phyloP scores from a whole-genome alignment of 2,797 vertebrate species.

The Mycteria americana region DNA sequence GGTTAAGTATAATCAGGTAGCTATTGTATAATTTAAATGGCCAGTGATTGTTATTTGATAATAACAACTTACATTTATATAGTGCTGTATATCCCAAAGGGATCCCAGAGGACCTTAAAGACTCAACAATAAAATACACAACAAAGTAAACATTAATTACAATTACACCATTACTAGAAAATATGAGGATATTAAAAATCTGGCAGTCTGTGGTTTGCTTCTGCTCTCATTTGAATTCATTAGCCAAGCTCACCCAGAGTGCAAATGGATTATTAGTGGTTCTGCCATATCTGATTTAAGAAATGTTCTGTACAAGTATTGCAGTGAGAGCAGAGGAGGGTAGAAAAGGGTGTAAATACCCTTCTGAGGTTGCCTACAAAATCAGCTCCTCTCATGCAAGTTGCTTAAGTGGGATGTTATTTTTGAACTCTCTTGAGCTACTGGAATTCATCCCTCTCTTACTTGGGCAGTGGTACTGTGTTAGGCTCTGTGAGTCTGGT shows the following conservation, averaged over 20 bases:
- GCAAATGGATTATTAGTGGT: background rate
- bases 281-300: conserved; percentile 5
- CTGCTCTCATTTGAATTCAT: conserved; percentile 42
- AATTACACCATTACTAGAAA: conserved; percentile 44
- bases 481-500: background rate
- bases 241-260: background rate
- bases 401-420: background rate
- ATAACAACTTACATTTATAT: conserved; percentile 57
- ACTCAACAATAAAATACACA: conserved; percentile 45
- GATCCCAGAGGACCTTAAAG: conserved; percentile 49
- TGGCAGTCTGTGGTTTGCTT: background rate
- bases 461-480: background rate
- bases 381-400: background rate
- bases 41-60: conserved; percentile 62
- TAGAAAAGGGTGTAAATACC: background rate
- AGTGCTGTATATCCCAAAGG: conserved; percentile 50
- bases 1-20: conserved; percentile 61
- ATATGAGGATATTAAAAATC: conserved; percentile 53
- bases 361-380: background rate
- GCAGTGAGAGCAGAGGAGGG: background rate
- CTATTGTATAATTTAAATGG: conserved; percentile 62
- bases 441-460: background rate
- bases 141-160: conserved; percentile 64
- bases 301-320: background rate
- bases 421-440: background rate